phyloP scores from a whole-genome alignment of 2,797 vertebrate genomes.

The Lophotriccus pileatus region DNA sequence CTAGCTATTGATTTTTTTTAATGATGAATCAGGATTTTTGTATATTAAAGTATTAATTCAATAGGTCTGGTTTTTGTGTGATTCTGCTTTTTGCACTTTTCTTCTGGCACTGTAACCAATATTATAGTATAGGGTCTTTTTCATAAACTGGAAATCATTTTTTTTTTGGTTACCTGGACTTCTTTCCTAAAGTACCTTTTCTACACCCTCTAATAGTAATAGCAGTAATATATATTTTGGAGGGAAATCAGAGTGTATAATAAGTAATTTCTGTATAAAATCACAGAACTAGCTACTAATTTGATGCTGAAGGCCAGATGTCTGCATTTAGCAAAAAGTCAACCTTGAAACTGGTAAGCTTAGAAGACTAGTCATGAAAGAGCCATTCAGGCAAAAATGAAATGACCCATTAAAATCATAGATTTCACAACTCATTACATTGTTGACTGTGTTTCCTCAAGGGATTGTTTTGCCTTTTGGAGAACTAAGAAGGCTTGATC shows the following conservation, averaged over 20 bases:
- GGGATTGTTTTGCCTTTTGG: background rate
- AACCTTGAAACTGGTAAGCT: constrained; percentile 7
- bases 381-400: constrained; percentile 2
- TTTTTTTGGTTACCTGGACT: background rate
- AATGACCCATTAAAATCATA: background rate
- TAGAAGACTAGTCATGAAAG: background rate
- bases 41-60: background rate
- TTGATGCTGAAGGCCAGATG: background rate
- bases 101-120: background rate
- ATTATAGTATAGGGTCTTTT: background rate
- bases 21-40: background rate
- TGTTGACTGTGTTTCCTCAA: constrained; percentile 25
- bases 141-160: background rate
- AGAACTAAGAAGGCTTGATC: background rate
- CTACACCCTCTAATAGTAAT: background rate
- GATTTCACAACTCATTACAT: constrained; percentile 29
- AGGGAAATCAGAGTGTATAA: background rate
- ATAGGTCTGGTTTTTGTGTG: background rate
- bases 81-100: background rate
- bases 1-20: background rate
- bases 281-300: background rate
- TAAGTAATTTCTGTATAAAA: background rate
- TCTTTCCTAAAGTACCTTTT: background rate
- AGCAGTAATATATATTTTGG: background rate
- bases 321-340: background rate